These are phyloP conservation scores for Mustelus asterias DNA, from an alignment of 2,113 vertebrate species.

Conservation along the genomic window DNA sequence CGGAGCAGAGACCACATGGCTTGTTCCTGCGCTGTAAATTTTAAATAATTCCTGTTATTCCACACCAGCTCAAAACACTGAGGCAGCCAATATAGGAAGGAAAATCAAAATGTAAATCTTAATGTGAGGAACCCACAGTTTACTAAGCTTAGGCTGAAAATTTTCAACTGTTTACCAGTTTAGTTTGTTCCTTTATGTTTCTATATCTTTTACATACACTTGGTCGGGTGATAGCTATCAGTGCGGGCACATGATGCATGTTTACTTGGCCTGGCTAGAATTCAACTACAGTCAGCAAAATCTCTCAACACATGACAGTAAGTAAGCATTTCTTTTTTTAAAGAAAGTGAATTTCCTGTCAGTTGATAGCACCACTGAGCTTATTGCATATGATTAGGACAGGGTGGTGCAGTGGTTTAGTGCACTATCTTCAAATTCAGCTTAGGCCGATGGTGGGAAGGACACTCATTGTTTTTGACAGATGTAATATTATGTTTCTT, in stretches of 20 bases:
- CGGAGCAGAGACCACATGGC: background rate
- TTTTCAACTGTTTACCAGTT: background rate
- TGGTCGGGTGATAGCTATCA: background rate
- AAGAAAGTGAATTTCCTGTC: background rate
- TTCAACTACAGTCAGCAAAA: background rate
- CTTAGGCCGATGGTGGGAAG: background rate
- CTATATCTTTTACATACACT: background rate
- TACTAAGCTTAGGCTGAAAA: background rate
- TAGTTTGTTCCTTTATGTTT: background rate
- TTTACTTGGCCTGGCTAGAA: background rate
- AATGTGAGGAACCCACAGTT: background rate
- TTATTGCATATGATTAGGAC: background rate
- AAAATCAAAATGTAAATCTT: background rate
- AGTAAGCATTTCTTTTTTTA: background rate
- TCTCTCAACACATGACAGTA: background rate
- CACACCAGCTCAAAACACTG: background rate
- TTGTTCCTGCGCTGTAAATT: background rate
- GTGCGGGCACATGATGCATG: background rate
- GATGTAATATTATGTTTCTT: background rate
- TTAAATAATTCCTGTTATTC: background rate
- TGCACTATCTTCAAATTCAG: background rate
- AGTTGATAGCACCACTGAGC: background rate
- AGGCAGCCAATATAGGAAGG: background rate
- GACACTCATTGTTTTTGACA: background rate
- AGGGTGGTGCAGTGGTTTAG: background rate